Base-by-base conservation (phyloP, 92 coral and sea anemone genomes). In the Porites divaricata region DNA sequence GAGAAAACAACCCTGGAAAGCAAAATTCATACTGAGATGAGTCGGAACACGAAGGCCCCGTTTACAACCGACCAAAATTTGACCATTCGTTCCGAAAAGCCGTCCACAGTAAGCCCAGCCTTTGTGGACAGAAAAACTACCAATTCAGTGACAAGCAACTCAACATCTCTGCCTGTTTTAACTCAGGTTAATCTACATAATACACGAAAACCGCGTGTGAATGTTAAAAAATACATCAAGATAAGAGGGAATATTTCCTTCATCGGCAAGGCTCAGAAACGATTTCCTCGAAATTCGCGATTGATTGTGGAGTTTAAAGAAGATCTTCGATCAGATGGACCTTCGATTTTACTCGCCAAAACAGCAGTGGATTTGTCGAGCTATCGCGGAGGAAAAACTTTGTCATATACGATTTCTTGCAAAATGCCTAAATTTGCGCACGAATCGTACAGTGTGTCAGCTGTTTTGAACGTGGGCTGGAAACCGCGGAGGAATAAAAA, bases 381-480 rank as follows among this genome's bases (percentile, higher is more conserved):
- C 54, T 86, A 91, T 81, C 94, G 87, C 67, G 88, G 92, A 74
- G 93, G 94, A 14, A 81, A 74, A 1, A 81, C 89, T 19, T 79
- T 97, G 63, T 90, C 86, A 52, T 97, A 97, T 90, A 78, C 88
- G 7, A 82, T 97, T 45, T 83, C 53, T 10, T 89, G 95, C 69
- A 92, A 94, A 45, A 95, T 88, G 78, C 97, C 97, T 53, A 56
- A 69, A 41, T 4, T 69, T 1, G 20, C 76, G 5, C 76, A 22
- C 45, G 17, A 74, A 20, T 58, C 22, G 45, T 90, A 89, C 87
- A 80, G 87, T 62, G 77, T 96, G 9, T 85, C 93, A 9, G 98
- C 98, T 17, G 98, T 94, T 10, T 62, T 96, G 57, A 96, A 94
- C 74, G 90, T 92, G 51, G 98, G 98, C 9, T 96, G 99, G 99